Evolutionary conservation across 2,888 invertebrate species (phyloP).

Genomic region (Athripsodes cinereus): DNA sequence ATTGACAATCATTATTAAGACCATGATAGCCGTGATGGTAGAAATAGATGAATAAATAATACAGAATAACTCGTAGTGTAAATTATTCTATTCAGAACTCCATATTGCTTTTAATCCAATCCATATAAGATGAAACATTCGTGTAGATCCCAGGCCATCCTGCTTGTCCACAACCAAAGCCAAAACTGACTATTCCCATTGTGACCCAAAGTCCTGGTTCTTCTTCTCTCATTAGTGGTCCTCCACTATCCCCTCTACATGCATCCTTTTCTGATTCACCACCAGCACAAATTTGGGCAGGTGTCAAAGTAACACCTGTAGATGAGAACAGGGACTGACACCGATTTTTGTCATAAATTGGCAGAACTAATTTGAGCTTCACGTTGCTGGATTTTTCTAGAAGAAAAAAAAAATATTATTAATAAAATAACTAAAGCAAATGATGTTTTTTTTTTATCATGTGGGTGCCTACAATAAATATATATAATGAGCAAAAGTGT

Average conservation of each 20-base stretch:
- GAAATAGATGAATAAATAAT: too few species aligned
- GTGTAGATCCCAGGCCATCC: slow-evolving; percentile 66
- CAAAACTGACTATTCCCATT: slow-evolving; percentile 63
- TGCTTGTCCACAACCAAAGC: slow-evolving; percentile 58
- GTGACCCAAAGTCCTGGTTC: slow-evolving; percentile 49
- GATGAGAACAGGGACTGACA: slow-evolving; percentile 49
- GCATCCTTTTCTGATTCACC: slow-evolving; percentile 63
- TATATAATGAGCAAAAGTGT: too few species aligned
- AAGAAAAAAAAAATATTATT: slow-evolving; percentile 23
- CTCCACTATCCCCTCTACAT: slow-evolving; percentile 72
- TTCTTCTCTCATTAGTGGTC: slow-evolving; percentile 60
- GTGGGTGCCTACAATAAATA: too few species aligned
- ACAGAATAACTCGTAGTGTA: too few species aligned
- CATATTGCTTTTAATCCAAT: slow-evolving; percentile 51
- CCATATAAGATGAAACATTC: slow-evolving; percentile 51
- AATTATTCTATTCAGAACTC: not conserved
- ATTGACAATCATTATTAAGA: too few species aligned
- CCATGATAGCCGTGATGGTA: too few species aligned
- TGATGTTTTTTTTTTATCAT: too few species aligned
- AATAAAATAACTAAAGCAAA: not conserved
- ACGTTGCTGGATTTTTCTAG: slow-evolving; percentile 49
- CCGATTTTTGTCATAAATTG: slow-evolving; percentile 46
- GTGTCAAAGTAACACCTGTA: slow-evolving; percentile 44
- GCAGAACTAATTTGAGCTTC: slow-evolving; percentile 58
- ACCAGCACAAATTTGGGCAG: slow-evolving; percentile 64